A percentile compares a stretch with the other conserved stretches of the same genome.
Evolutionary conservation across 53 echinoderm and acorn worm species (phyloP).

Genomic region (Holothuria leucospilota): DNA sequence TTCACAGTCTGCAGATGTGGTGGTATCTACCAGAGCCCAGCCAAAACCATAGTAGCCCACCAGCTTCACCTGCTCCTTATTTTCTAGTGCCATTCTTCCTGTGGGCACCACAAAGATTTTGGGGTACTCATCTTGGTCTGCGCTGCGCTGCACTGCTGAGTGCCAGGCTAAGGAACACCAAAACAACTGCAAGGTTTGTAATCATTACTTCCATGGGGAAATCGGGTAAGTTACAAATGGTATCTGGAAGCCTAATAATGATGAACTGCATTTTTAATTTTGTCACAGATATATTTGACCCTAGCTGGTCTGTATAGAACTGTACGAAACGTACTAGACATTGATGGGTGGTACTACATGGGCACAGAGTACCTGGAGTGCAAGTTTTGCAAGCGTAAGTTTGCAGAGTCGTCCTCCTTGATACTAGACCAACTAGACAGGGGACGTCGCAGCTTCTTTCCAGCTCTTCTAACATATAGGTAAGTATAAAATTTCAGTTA

Average conservation of each 20-base stretch:
- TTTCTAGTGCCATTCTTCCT: conserved; percentile 29
- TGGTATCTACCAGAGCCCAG: conserved; percentile 14
- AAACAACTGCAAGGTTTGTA: background rate
- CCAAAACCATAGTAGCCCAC: background rate
- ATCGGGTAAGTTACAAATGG: too few relatives aligned
- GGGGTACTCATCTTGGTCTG: conserved; percentile 1
- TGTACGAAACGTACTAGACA: conserved; percentile 73
- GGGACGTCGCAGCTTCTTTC: conserved; percentile 61
- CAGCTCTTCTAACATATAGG: conserved; percentile 69
- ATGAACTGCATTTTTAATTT: background rate
- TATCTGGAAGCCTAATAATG: too few relatives aligned
- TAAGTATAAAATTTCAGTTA: background rate
- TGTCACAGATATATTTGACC: conserved; percentile 28
- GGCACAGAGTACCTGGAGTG: conserved; percentile 79
- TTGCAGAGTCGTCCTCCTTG: conserved; percentile 71
- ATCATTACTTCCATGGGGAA: too few relatives aligned
- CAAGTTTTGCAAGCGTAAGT: conserved; percentile 57
- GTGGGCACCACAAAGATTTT: conserved; percentile 15
- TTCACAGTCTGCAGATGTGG: background rate
- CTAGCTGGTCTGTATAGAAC: conserved; percentile 65
- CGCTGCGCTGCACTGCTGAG: background rate
- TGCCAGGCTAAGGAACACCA: background rate
- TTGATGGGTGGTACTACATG: conserved; percentile 69
- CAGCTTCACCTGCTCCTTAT: conserved; percentile 22
- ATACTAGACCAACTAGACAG: conserved; percentile 73